Conservation (phyloP, 1,140 invertebrate species). For the Temnothorax longispinosus region DNA sequence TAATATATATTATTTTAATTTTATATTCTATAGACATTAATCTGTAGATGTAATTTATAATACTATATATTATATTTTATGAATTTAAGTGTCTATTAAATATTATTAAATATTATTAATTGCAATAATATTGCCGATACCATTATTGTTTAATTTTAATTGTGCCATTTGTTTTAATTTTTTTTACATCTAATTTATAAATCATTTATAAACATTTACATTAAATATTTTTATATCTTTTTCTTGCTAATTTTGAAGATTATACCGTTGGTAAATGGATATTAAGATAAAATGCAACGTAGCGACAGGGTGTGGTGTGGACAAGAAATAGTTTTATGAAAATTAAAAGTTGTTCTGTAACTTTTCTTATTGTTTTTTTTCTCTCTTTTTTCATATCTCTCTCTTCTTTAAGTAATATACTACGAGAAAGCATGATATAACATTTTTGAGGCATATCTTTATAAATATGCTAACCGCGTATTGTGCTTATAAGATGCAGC, state of each 20-base stretch:
- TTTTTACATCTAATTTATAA: background rate
- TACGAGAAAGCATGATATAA: conserved; percentile 56
- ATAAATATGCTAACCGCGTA: conserved; percentile 4
- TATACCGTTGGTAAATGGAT: background rate
- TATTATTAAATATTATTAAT: background rate
- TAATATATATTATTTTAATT: background rate
- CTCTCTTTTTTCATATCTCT: background rate
- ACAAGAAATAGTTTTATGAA: conserved; percentile 79
- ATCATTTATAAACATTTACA: background rate
- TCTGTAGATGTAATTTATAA: too few relatives aligned
- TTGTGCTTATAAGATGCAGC: background rate
- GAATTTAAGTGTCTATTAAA: background rate
- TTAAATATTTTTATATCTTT: background rate
- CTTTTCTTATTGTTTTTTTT: background rate
- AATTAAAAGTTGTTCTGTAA: conserved; percentile 80
- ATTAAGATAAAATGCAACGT: background rate
- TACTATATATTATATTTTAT: background rate
- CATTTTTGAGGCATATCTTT: background rate
- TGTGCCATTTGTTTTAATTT: background rate
- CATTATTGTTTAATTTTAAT: background rate
- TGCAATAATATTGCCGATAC: background rate
- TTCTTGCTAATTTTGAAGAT: conserved; percentile 17
- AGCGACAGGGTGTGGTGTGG: background rate
- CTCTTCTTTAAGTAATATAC: conserved; percentile 75
- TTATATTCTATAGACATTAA: background rate